Percentiles rank a stretch among this genome's conserved stretches.
phyloP scores from a whole-genome alignment of 2,888 invertebrate genomes.

The Electrophaes corylata region DNA sequence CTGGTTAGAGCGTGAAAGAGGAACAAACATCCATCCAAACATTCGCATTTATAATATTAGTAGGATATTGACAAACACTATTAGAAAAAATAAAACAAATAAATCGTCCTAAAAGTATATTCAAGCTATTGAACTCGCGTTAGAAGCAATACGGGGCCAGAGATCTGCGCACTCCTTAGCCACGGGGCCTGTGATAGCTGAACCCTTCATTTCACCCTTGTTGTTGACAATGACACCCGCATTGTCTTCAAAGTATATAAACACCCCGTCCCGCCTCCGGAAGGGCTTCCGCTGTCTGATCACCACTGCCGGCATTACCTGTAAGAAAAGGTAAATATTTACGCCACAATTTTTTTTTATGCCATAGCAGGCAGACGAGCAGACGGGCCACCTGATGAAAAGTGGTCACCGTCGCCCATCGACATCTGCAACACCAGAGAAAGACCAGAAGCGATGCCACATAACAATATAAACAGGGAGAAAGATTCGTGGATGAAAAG shows the following conservation, averaged over 20 bases:
- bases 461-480: no score
- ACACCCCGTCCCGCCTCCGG: constrained; percentile 99
- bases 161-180: constrained; percentile 99
- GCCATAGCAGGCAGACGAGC: no score
- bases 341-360: no score
- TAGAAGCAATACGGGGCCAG: constrained; percentile 99
- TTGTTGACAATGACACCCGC: constrained; percentile 99
- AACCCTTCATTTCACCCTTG: constrained; percentile 99
- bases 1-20: no score
- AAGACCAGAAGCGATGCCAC: no score
- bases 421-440: no score
- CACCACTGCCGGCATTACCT: constrained; percentile 99
- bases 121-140: constrained; percentile 99
- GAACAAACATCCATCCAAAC: no score
- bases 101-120: constrained; percentile 51
- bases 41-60: no score
- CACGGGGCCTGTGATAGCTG: constrained; percentile 99
- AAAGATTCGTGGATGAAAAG: no score
- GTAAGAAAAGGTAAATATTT: constrained; percentile 23
- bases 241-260: constrained; percentile 99
- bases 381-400: no score
- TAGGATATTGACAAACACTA: no score
- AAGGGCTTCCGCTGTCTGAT: constrained; percentile 99
- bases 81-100: constrained; percentile 16
- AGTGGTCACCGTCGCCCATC: no score